phyloP scores from a whole-genome alignment of 2,797 vertebrate genomes.

The Pangasius mekongensis region DNA sequence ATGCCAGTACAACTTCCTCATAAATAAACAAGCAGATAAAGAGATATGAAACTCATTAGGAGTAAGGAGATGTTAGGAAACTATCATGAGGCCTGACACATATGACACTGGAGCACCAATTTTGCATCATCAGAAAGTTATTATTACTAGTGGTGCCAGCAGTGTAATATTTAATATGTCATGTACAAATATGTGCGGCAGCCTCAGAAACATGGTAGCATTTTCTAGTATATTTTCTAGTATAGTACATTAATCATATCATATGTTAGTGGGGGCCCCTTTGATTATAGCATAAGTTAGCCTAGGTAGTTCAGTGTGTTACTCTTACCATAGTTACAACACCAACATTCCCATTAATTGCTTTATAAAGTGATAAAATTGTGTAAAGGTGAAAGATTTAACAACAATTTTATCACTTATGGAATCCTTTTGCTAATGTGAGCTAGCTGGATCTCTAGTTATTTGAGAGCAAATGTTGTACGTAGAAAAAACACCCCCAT shows the following conservation, averaged over 20 bases:
- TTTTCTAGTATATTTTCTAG: background rate
- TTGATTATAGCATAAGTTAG: background rate
- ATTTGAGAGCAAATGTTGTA: background rate
- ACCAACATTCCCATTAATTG: background rate
- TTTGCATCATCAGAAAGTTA: background rate
- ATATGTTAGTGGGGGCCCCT: too few species aligned
- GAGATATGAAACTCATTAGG: conserved; percentile 61
- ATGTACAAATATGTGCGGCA: too few species aligned
- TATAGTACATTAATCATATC: background rate
- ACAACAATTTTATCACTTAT: background rate
- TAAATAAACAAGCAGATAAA: conserved; percentile 75
- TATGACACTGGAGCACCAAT: background rate
- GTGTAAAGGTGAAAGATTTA: background rate
- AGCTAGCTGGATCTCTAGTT: background rate
- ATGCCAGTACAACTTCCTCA: conserved; percentile 66
- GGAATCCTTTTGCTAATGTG: background rate
- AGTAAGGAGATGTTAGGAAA: conserved; percentile 13
- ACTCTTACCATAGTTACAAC: background rate
- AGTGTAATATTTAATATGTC: background rate
- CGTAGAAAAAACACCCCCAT: background rate
- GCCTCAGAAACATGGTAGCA: background rate
- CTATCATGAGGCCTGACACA: background rate
- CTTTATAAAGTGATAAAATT: background rate
- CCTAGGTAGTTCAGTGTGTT: background rate
- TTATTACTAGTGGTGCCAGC: background rate